phyloP scores from a whole-genome alignment of 2,113 vertebrate species.

The Struthidea cinerea region DNA sequence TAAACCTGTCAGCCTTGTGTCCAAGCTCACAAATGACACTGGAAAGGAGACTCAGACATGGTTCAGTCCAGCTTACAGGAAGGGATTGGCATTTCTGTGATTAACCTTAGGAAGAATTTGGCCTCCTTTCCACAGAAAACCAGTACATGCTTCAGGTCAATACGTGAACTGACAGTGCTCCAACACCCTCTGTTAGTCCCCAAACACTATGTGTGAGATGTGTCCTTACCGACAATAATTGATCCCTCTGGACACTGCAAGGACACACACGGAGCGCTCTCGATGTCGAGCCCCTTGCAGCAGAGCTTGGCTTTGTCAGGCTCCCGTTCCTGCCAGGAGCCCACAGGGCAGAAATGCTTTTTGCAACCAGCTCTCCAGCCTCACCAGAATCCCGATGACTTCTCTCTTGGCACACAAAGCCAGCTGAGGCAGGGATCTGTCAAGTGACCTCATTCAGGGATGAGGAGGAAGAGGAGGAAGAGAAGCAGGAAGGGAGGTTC shows the following conservation, averaged over 20 bases:
- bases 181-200: not conserved
- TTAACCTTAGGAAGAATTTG: not conserved
- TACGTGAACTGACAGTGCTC: not conserved
- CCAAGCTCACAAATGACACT: not conserved
- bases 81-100: not conserved
- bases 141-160: not conserved
- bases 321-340: not conserved
- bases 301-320: not conserved
- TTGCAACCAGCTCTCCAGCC: not conserved
- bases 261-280: not conserved
- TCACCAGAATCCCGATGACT: not conserved
- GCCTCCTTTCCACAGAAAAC: not conserved
- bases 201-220: rapidly evolving
- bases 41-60: not conserved
- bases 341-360: not conserved
- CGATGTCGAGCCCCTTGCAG: not conserved
- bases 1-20: not conserved
- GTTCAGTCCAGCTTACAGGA: not conserved
- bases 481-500: not conserved
- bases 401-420: not conserved
- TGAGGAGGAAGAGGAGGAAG: not conserved
- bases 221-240: not conserved
- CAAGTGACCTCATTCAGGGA: not conserved
- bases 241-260: not conserved
- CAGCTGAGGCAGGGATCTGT: not conserved